Evolutionary conservation across 2,113 vertebrate species (phyloP).

Genomic region (Geothlypis trichas): DNA sequence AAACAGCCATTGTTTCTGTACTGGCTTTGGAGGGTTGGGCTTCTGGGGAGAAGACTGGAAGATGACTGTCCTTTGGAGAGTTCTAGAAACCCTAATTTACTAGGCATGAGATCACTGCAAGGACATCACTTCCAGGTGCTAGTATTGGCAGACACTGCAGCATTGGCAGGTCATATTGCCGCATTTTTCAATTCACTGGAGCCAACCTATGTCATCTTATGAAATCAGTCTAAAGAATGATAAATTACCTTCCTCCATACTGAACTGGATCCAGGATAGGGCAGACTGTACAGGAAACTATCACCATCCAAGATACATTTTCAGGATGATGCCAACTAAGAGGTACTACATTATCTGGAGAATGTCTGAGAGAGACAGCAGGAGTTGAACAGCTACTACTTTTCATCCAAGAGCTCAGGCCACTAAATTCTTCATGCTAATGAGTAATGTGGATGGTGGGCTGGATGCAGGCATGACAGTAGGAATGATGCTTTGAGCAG

Average conservation of each 20-base stretch:
- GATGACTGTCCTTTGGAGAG: neutral
- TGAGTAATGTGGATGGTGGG: neutral
- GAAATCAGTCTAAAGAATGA: slow-evolving; percentile 6
- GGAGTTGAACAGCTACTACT: neutral
- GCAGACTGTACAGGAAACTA: neutral
- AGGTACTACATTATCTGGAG: neutral
- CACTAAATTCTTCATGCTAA: neutral
- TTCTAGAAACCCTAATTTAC: neutral
- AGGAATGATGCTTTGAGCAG: neutral
- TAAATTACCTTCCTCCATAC: neutral
- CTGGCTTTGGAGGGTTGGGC: neutral
- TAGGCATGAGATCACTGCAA: neutral
- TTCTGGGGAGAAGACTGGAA: neutral
- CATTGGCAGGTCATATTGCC: neutral
- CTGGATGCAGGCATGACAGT: neutral
- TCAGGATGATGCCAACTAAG: neutral
- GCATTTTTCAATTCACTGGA: neutral
- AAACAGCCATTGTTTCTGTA: neutral
- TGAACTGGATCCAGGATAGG: slow-evolving; percentile 19
- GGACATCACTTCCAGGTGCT: neutral
- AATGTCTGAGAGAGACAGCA: neutral
- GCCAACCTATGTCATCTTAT: neutral
- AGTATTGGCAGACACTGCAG: neutral
- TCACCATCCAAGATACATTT: neutral
- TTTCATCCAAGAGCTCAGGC: neutral